A percentile compares a stretch with the other conserved stretches of the same genome.
Evolutionary conservation across 2,888 invertebrate genomes (phyloP).

Genomic region (Machimus rusticus): DNA sequence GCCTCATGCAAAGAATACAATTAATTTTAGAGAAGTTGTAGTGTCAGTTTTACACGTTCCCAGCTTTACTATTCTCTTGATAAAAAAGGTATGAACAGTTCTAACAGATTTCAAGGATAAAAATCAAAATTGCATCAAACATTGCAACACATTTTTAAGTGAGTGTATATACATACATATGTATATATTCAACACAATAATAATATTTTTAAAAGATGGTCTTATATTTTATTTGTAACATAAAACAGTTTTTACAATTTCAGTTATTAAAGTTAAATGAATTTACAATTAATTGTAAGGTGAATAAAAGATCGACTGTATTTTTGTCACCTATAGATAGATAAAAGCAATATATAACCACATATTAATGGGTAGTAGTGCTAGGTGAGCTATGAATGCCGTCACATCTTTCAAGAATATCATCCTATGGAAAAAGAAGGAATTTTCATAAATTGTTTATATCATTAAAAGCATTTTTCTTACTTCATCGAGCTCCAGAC

Average conservation of each 20-base stretch:
- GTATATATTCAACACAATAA: too few relatives aligned
- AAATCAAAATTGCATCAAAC: too few relatives aligned
- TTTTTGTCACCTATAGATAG: not conserved
- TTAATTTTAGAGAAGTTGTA: too few relatives aligned
- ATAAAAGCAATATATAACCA: not conserved
- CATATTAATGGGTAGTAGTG: not conserved
- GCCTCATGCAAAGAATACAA: too few relatives aligned
- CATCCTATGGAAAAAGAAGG: constrained; percentile 67
- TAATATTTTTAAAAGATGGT: not conserved
- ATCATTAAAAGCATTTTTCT: not conserved
- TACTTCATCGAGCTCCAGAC: constrained; percentile 84
- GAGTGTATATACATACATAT: too few relatives aligned
- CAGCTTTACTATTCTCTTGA: too few relatives aligned
- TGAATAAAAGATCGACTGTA: not conserved
- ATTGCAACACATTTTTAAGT: too few relatives aligned
- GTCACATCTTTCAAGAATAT: constrained; percentile 82
- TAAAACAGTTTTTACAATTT: not conserved
- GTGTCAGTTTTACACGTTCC: too few relatives aligned
- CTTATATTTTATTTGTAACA: not conserved
- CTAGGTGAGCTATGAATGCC: constrained; percentile 68
- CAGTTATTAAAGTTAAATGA: not conserved
- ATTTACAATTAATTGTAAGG: not conserved
- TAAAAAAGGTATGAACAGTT: too few relatives aligned
- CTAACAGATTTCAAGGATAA: too few relatives aligned
- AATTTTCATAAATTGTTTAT: not conserved